Evolutionary conservation across 2,888 invertebrate genomes (phyloP).

Genomic region (Lepidocyrtinus sp.): DNA sequence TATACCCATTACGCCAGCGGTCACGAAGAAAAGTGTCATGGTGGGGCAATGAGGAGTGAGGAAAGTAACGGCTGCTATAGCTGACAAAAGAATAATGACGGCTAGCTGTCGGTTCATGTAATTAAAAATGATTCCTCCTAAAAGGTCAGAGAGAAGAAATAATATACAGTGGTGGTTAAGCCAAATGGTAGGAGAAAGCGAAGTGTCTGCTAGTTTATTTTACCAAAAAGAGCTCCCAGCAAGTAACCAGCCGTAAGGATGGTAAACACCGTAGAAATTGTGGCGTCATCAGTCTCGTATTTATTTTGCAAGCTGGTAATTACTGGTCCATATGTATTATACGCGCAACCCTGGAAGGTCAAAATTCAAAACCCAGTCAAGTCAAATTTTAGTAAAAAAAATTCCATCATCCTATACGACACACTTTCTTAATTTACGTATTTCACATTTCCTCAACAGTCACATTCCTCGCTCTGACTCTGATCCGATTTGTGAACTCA

Average conservation of each 20-base stretch:
- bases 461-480: no score
- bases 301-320: slow-evolving; percentile 59
- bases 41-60: slow-evolving; percentile 56
- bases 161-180: no score
- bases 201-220: no score
- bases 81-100: slow-evolving; percentile 5
- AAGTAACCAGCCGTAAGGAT: slow-evolving; percentile 45
- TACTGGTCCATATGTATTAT: slow-evolving; percentile 56
- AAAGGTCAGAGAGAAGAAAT: slow-evolving; percentile 9
- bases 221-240: slow-evolving; percentile 59
- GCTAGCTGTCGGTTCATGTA: slow-evolving; percentile 51
- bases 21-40: slow-evolving; percentile 48
- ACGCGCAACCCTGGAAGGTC: slow-evolving; percentile 56
- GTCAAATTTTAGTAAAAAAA: no score
- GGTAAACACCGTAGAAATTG: slow-evolving; percentile 61
- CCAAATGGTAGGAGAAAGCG: no score
- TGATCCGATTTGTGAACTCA: no score
- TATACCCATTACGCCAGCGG: slow-evolving; percentile 54
- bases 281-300: slow-evolving; percentile 50
- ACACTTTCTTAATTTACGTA: no score
- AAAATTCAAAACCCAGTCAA: neutral
- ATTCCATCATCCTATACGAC: no score
- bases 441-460: neutral
- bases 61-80: slow-evolving; percentile 42
- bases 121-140: slow-evolving; percentile 38